phyloP scores from a whole-genome alignment of 2,797 vertebrate genomes.

The Poecilia picta region DNA sequence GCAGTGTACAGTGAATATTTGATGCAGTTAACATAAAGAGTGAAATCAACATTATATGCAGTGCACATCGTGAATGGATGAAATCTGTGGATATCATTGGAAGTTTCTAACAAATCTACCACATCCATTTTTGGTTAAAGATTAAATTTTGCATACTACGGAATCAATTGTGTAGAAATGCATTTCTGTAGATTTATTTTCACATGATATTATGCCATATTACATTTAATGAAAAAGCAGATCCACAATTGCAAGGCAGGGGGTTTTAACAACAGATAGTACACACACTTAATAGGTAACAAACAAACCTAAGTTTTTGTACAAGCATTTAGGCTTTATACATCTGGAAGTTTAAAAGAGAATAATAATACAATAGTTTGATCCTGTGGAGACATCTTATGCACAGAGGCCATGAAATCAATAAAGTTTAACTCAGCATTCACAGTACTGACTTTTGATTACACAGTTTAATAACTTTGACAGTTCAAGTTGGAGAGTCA shows the following conservation, averaged over 20 bases:
- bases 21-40: neutral
- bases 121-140: neutral
- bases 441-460: neutral
- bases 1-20: neutral
- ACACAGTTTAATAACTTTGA: neutral
- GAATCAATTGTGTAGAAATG: neutral
- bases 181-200: neutral
- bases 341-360: neutral
- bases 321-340: neutral
- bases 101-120: neutral
- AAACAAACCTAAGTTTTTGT: neutral
- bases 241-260: neutral
- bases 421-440: neutral
- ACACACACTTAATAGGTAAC: neutral
- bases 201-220: neutral
- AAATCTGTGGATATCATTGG: neutral
- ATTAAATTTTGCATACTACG: neutral
- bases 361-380: neutral
- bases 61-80: accelerated
- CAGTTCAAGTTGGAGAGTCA: neutral
- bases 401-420: neutral
- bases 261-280: neutral
- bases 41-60: neutral
- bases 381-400: neutral
- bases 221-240: neutral